phyloP scores from a whole-genome alignment of 2,888 invertebrate species.

The Sesia apiformis region DNA sequence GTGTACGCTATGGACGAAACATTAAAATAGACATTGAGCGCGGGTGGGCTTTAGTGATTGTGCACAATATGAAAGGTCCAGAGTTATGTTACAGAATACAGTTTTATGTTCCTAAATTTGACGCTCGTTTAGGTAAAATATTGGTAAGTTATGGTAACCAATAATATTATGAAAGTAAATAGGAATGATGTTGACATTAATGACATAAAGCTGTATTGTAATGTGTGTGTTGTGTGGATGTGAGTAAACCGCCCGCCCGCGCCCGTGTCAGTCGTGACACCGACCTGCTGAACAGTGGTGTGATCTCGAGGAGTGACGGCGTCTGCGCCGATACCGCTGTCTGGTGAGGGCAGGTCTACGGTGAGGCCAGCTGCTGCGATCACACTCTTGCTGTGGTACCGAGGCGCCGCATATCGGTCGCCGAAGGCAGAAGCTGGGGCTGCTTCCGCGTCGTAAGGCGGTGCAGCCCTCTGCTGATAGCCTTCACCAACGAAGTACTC shows the following conservation, averaged over 20 bases:
- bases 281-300: slow-evolving; percentile 91
- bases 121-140: neutral
- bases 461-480: slow-evolving; percentile 75
- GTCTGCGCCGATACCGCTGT: slow-evolving; percentile 96
- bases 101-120: slow-evolving; percentile 1
- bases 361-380: slow-evolving; percentile 87
- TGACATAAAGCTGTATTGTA: slow-evolving; percentile 2
- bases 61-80: neutral
- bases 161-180: neutral
- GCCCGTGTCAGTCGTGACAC: slow-evolving; percentile 49
- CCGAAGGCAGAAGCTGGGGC: slow-evolving; percentile 78
- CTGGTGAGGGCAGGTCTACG: slow-evolving; percentile 95
- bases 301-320: slow-evolving; percentile 94
- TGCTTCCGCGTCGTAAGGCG: slow-evolving; percentile 70
- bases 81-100: neutral
- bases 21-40: slow-evolving; percentile 27
- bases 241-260: slow-evolving; percentile 22
- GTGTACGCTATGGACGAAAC: neutral
- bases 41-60: slow-evolving; percentile 44
- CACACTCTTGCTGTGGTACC: slow-evolving; percentile 82
- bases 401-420: slow-evolving; percentile 80
- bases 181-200: neutral
- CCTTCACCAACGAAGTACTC: slow-evolving; percentile 83
- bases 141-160: neutral
- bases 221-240: slow-evolving; percentile 12